These are phyloP conservation scores for Drosophila leontia DNA, from an alignment of 1,140 invertebrate genomes.

Conservation along the genomic window DNA sequence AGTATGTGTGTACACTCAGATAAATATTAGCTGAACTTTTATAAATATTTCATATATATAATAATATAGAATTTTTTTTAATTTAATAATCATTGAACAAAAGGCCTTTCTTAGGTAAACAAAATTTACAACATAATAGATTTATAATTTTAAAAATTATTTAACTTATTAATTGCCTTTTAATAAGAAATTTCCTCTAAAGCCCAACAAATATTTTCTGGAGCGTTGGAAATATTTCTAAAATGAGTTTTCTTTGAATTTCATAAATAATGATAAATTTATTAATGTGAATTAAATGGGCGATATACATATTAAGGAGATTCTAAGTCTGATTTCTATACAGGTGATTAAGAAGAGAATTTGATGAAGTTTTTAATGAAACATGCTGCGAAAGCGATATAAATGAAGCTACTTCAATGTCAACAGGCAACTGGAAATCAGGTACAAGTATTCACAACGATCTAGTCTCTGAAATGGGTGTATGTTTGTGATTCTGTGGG, in stretches of 20 bases:
- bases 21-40: not conserved
- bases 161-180: too few relatives aligned
- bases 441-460: slow-evolving; percentile 6
- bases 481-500: slow-evolving; percentile 29
- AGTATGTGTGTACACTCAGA: slow-evolving; percentile 8
- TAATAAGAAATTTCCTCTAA: too few relatives aligned
- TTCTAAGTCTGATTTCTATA: not conserved
- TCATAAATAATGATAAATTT: not conserved
- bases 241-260: not conserved
- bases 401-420: slow-evolving; percentile 3
- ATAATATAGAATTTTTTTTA: too few relatives aligned
- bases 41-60: too few relatives aligned
- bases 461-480: slow-evolving; percentile 24
- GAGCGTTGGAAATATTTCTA: too few relatives aligned
- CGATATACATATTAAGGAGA: too few relatives aligned
- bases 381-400: slow-evolving; percentile 33
- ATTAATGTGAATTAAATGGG: not conserved
- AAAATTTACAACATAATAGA: too few relatives aligned
- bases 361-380: not conserved
- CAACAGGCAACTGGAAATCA: slow-evolving; percentile 10
- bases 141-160: too few relatives aligned
- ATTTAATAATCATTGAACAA: too few relatives aligned
- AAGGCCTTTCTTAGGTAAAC: too few relatives aligned
- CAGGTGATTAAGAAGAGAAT: not conserved
- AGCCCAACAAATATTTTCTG: not conserved